phyloP scores from a whole-genome alignment of 2,113 vertebrate species.

The Bucco capensis region DNA sequence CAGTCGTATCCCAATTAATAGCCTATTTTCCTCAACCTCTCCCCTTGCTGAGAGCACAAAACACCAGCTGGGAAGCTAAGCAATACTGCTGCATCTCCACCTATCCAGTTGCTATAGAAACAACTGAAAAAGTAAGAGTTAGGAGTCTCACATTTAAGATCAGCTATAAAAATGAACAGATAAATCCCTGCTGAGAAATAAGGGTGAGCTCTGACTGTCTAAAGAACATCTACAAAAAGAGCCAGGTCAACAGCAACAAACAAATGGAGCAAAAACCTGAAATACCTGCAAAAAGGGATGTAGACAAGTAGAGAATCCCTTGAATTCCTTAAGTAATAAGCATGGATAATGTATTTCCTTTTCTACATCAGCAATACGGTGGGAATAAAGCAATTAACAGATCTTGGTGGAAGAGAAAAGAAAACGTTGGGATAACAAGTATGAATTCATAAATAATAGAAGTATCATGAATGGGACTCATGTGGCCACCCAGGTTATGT shows the following conservation, averaged over 20 bases:
- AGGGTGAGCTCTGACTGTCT: conserved; percentile 18
- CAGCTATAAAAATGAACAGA: conserved; percentile 61
- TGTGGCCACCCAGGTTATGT: not conserved
- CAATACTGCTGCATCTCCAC: conserved; percentile 48
- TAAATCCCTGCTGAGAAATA: conserved; percentile 51
- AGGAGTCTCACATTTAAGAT: conserved; percentile 52
- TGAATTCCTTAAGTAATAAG: not conserved
- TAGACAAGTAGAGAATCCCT: too few relatives aligned
- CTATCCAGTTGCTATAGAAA: conserved; percentile 74
- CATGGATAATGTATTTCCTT: not conserved
- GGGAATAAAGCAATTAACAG: not conserved
- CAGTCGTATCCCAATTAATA: conserved; percentile 54
- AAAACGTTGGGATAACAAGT: not conserved
- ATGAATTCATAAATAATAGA: not conserved
- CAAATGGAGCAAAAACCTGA: not conserved
- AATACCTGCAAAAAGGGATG: not conserved
- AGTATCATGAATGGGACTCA: not conserved
- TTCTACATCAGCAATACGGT: not conserved
- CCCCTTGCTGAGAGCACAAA: conserved; percentile 53
- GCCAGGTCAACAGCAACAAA: conserved; percentile 17
- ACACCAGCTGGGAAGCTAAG: conserved; percentile 67
- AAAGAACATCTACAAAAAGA: conserved; percentile 24
- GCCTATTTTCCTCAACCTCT: conserved; percentile 39
- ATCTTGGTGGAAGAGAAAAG: not conserved
- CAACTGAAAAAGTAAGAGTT: conserved; percentile 58